A percentile compares a stretch with the other conserved stretches of the same genome.
phyloP scores from a whole-genome alignment of 1,140 invertebrate species.

The Chironomus striatipennis region DNA sequence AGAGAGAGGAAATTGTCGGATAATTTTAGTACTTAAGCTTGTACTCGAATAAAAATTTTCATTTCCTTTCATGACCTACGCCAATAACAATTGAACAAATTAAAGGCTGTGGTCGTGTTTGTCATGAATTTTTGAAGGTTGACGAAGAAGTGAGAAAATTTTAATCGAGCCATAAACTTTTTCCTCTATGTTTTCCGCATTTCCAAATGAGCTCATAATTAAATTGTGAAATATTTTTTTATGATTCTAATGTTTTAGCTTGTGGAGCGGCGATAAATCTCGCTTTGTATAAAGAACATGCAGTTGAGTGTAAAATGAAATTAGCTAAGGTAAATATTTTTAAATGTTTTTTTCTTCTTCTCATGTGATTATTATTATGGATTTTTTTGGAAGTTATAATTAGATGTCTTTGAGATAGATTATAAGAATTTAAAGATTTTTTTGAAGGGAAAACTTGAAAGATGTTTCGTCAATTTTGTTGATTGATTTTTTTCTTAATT shows the following conservation, averaged over 20 bases:
- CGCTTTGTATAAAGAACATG: constrained; percentile 34
- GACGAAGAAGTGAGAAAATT: background rate
- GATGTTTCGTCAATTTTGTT: background rate
- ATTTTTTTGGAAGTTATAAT: too few species aligned
- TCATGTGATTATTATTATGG: background rate
- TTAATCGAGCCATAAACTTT: constrained; percentile 25
- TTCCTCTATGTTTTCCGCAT: too few species aligned
- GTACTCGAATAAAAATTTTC: too few species aligned
- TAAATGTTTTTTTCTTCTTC: background rate
- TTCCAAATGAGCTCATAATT: too few species aligned
- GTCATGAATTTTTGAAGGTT: too few species aligned
- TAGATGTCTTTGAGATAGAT: background rate
- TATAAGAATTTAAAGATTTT: background rate
- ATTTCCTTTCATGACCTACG: background rate
- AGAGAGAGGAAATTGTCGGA: background rate
- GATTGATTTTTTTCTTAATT: too few species aligned
- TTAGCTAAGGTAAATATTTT: constrained; percentile 26
- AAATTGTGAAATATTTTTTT: too few species aligned
- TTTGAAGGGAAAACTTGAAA: background rate
- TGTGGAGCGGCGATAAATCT: constrained; percentile 32
- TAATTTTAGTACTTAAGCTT: too few species aligned
- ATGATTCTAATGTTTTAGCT: constrained; percentile 28
- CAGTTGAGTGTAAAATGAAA: constrained; percentile 34
- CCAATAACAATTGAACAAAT: background rate
- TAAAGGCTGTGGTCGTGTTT: too few species aligned